These are phyloP conservation scores for Acarapis woodi DNA, from an alignment of 1,140 invertebrate species.

Conservation along the genomic window DNA sequence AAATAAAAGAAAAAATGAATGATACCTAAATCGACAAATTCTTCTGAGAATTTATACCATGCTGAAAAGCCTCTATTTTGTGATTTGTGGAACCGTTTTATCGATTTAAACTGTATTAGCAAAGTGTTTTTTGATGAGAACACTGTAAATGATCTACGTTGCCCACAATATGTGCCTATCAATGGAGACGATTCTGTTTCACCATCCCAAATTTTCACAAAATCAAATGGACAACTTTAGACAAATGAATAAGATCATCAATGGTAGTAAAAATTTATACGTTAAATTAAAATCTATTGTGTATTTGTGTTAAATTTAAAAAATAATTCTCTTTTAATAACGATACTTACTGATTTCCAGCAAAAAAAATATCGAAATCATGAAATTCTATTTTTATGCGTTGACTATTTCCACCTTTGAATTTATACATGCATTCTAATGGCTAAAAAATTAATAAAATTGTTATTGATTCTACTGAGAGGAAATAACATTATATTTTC, in stretches of 20 bases:
- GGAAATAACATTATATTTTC: too few species aligned
- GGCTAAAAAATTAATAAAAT: too few species aligned
- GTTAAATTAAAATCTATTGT: background rate
- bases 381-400: slow-evolving; percentile 80
- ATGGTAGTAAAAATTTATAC: background rate
- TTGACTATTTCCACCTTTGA: slow-evolving; percentile 62
- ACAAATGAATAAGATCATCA: slow-evolving; percentile 6
- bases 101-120: slow-evolving; percentile 59
- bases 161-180: slow-evolving; percentile 91
- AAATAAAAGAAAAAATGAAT: background rate
- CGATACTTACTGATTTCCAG: slow-evolving; percentile 75
- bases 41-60: slow-evolving; percentile 81
- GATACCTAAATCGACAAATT: slow-evolving; percentile 74
- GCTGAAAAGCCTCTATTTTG: slow-evolving; percentile 83
- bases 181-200: slow-evolving; percentile 45
- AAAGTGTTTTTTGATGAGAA: slow-evolving; percentile 70
- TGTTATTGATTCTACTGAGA: slow-evolving; percentile 77
- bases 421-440: slow-evolving; percentile 66
- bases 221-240: slow-evolving; percentile 87
- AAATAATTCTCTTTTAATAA: slow-evolving; percentile 13
- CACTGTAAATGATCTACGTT: slow-evolving; percentile 72
- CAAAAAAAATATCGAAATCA: slow-evolving; percentile 95
- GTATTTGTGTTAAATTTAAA: background rate
- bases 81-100: slow-evolving; percentile 55
- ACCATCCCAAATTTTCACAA: slow-evolving; percentile 85